phyloP scores from a whole-genome alignment of 2,888 invertebrate genomes.

The Agrochola lota region DNA sequence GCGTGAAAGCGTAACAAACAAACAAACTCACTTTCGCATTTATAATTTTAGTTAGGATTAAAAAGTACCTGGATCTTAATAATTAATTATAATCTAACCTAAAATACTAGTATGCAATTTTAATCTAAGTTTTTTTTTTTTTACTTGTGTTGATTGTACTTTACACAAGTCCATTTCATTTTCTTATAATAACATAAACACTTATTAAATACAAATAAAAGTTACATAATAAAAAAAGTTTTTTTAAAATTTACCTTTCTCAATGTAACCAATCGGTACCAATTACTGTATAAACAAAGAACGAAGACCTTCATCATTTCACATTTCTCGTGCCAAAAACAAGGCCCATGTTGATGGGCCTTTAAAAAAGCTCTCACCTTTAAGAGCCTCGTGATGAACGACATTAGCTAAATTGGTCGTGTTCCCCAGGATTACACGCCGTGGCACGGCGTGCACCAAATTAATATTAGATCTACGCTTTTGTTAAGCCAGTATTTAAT shows the following conservation, averaged over 20 bases:
- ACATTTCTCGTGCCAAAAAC: constrained; percentile 41
- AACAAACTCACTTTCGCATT: too few species aligned
- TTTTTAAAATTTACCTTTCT: neutral
- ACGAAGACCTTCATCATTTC: constrained; percentile 24
- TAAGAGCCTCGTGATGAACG: constrained; percentile 46
- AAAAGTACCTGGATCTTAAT: too few species aligned
- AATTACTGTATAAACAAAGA: constrained; percentile 6
- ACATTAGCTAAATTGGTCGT: constrained; percentile 62
- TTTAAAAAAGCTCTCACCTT: constrained; percentile 59
- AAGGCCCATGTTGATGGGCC: constrained; percentile 20
- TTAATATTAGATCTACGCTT: constrained; percentile 56
- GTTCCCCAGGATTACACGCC: constrained; percentile 46
- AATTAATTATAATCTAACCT: too few species aligned
- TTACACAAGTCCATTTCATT: too few species aligned
- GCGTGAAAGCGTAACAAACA: too few species aligned
- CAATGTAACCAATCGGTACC: neutral
- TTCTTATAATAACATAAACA: too few species aligned
- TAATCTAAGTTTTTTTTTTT: too few species aligned
- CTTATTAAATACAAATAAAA: neutral
- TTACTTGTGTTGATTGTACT: too few species aligned
- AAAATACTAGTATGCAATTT: too few species aligned
- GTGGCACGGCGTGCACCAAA: constrained; percentile 27
- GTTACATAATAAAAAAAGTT: neutral
- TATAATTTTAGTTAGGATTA: too few species aligned
- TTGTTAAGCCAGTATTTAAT: constrained; percentile 43